Base-by-base conservation (phyloP, 2,113 vertebrate species). In the Nothoprocta pentlandii region DNA sequence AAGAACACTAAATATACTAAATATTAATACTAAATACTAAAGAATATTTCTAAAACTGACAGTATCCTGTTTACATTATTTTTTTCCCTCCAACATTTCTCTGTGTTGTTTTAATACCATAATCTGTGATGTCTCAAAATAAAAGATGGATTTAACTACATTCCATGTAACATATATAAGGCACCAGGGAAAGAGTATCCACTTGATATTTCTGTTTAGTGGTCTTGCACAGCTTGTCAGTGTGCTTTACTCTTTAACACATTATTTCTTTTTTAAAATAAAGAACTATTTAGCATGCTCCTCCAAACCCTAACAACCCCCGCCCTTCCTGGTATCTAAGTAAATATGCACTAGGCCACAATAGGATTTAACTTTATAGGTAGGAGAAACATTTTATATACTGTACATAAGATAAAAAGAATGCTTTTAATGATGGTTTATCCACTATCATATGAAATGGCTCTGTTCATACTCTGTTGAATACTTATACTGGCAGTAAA, bases 181-280 rank as follows among this genome's bases (percentile, higher is more conserved):
- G 80, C 26, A 66, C 10, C 47, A 58, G 16, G 58, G 67, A 89
- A 87, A 85, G 25, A 34, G 13, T 39, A 25, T 6, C 3, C 14
- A 46, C 12, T 85, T 81, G 58, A 91, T 85, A 82, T 80, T 63
- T 63, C 26, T 59, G 28, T 9, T 10, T 67, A 49, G 36, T 47
- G 4, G 73, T 81, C 19, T 69, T 69, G n/a, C 19, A 61, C 10
- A 8, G 30, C 4, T 49, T 0, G 2, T 21, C 10, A 39, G 1
- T 36, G 66, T 87, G 42, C 14, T 81, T 84, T 87, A 66, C 4
- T 32, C 3, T 59, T 78, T 62, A 66, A 20, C 4, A 74, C 1
- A 36, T 61, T 44, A 41, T 68, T 87, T 87, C 1, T 90, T 77
- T 54, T 76, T 64, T 34, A 42, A 77, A 75, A 80, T 56, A 46